phyloP scores from a whole-genome alignment of 2,888 invertebrate genomes.

The Oscheius sp. region DNA sequence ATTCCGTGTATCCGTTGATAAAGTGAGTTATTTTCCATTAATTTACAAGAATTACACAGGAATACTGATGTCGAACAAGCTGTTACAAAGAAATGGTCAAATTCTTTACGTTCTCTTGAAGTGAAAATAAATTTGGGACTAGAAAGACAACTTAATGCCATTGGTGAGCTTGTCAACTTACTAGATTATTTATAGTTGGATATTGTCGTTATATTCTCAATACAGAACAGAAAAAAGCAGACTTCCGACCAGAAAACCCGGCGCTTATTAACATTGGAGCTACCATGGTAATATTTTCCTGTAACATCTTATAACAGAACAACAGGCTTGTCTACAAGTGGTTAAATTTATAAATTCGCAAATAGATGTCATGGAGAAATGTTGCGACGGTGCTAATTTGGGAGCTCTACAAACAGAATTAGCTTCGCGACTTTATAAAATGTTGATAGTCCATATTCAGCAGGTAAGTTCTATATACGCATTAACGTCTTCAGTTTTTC shows the following conservation, averaged over 20 bases:
- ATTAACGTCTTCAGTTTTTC: conserved; percentile 35
- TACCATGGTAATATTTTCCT: conserved; percentile 29
- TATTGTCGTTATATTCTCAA: conserved; percentile 90
- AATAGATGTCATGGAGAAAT: conserved; percentile 38
- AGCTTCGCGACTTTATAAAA: conserved; percentile 88
- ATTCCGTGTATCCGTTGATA: conserved; percentile 86
- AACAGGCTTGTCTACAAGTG: conserved; percentile 74
- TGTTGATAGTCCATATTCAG: conserved; percentile 91
- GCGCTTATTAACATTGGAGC: conserved; percentile 40
- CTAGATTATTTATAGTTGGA: conserved; percentile 72
- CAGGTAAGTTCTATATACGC: conserved; percentile 73
- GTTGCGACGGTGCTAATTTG: conserved; percentile 86
- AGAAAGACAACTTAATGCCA: conserved; percentile 81
- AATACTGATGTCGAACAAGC: conserved; percentile 88
- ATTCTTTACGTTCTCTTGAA: conserved; percentile 86
- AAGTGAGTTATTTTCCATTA: too few relatives aligned
- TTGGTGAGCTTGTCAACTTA: conserved; percentile 74
- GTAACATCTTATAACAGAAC: neutral
- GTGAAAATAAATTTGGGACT: conserved; percentile 83
- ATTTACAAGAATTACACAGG: conserved; percentile 79
- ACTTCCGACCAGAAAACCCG: conserved; percentile 78
- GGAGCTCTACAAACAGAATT: conserved; percentile 86
- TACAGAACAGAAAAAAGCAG: conserved; percentile 91
- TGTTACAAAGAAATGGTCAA: conserved; percentile 85
- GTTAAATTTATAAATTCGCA: conserved; percentile 81